These are phyloP conservation scores for Premnoplex brunnescens DNA, from an alignment of 2,797 vertebrate species.

Conservation along the genomic window DNA sequence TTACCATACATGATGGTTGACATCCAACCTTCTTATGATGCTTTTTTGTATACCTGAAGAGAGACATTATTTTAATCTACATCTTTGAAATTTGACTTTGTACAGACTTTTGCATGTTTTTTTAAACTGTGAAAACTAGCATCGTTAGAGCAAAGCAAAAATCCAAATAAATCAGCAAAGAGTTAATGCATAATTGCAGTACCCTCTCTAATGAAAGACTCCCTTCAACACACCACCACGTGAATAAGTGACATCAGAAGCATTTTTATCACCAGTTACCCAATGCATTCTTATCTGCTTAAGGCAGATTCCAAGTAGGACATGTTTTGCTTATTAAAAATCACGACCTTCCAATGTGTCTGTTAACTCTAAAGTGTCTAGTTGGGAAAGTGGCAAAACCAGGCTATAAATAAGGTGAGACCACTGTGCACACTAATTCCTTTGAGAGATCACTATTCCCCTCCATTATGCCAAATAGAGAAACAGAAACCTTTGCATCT, in stretches of 20 bases:
- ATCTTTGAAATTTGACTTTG: not conserved
- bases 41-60: not conserved
- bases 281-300: slow-evolving; percentile 60
- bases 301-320: slow-evolving; percentile 50
- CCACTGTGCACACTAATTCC: not conserved
- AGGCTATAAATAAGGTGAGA: not conserved
- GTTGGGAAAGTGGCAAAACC: not conserved
- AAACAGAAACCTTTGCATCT: not conserved
- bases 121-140: not conserved
- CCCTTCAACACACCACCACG: slow-evolving; percentile 5
- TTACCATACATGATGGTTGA: not conserved
- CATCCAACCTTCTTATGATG: not conserved
- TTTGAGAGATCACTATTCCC: not conserved
- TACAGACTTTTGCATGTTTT: not conserved
- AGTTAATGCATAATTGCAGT: not conserved
- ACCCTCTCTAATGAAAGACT: slow-evolving; percentile 27
- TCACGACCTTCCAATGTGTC: not conserved
- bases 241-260: slow-evolving; percentile 58
- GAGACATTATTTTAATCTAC: not conserved
- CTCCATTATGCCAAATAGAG: not conserved
- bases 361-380: slow-evolving; percentile 9
- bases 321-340: slow-evolving; percentile 47
- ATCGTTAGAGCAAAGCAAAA: not conserved
- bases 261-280: slow-evolving; percentile 56
- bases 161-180: not conserved